Conservation (phyloP, 2,113 vertebrate species). For the Phrynosoma blainvillii region DNA sequence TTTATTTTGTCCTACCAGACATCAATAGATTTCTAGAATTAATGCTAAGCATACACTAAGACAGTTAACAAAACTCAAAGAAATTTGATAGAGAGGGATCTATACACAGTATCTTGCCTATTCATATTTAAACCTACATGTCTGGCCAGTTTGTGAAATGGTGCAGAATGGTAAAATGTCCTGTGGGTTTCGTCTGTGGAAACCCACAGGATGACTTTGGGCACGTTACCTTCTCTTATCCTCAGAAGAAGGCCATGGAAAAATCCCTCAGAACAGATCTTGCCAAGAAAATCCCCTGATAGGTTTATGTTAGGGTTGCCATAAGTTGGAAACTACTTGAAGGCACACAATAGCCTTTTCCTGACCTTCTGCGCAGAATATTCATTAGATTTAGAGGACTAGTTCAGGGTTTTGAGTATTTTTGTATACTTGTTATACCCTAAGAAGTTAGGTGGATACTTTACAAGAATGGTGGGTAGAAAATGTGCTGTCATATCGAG, state of each 20-base stretch:
- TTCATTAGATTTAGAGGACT: background rate
- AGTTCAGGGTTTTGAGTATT: background rate
- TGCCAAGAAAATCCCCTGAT: too few relatives aligned
- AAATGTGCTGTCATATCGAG: background rate
- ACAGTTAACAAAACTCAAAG: background rate
- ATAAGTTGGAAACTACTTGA: too few relatives aligned
- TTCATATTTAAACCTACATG: background rate
- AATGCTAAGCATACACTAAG: accelerated
- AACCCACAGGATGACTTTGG: too few relatives aligned
- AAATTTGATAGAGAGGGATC: background rate
- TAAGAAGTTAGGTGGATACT: background rate
- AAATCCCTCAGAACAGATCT: too few relatives aligned
- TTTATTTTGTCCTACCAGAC: too few relatives aligned
- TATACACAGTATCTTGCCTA: background rate
- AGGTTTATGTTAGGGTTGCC: too few relatives aligned
- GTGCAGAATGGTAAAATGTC: background rate
- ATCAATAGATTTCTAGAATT: background rate
- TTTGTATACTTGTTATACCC: background rate
- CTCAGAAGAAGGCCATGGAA: too few relatives aligned
- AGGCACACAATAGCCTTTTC: background rate
- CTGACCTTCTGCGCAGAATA: background rate
- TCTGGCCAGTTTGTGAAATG: background rate
- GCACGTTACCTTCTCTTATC: too few relatives aligned
- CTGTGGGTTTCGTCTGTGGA: too few relatives aligned
- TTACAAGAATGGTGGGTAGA: background rate